These are phyloP conservation scores for Columba livia DNA, from an alignment of 2,113 vertebrate genomes.

Conservation along the genomic window DNA sequence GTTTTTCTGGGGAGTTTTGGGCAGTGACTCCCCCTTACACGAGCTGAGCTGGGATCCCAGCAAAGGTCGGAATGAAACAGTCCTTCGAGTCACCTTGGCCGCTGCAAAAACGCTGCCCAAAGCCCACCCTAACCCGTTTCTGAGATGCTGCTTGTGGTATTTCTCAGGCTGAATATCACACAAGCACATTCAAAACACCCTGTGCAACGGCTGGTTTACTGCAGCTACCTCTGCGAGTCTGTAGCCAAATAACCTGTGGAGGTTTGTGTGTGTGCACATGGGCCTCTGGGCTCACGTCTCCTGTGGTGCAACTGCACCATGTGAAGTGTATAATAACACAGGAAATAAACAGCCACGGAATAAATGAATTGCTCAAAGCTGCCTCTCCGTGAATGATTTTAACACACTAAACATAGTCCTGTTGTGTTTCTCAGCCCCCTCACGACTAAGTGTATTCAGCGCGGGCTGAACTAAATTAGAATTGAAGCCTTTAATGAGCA, in stretches of 20 bases:
- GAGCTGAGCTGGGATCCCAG: background rate
- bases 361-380: background rate
- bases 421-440: background rate
- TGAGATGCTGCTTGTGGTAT: accelerated
- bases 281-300: background rate
- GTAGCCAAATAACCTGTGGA: accelerated
- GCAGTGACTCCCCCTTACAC: accelerated
- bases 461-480: background rate
- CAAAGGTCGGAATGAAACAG: accelerated
- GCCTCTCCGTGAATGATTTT: background rate
- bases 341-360: background rate
- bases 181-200: background rate
- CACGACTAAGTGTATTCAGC: background rate
- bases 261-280: background rate
- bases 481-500: background rate
- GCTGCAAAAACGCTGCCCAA: background rate
- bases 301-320: background rate
- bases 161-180: background rate
- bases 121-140: background rate
- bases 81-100: background rate
- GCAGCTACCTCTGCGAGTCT: accelerated
- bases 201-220: background rate
- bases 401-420: background rate
- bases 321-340: background rate
- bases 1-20: background rate